Evolutionary conservation across 2,888 invertebrate species (phyloP).

Genomic region (Amaurobius ferox): DNA sequence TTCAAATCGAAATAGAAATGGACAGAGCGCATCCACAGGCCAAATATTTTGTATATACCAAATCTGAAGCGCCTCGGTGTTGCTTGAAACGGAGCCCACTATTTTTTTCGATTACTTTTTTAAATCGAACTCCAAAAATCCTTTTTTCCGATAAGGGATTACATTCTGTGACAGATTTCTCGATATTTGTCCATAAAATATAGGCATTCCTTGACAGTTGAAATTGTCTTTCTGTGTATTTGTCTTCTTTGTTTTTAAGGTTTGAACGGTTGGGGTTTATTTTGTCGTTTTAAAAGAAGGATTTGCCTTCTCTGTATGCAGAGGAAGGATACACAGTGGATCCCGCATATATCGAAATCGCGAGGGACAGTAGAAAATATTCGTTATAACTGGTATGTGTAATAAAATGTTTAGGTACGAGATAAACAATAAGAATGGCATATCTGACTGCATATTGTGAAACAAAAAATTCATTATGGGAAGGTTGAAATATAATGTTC

Average conservation of each 20-base stretch:
- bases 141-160: not conserved
- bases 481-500: too few relatives aligned
- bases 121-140: not conserved
- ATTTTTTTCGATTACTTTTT: not conserved
- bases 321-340: too few relatives aligned
- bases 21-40: not conserved
- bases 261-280: not conserved
- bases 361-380: too few relatives aligned
- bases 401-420: too few relatives aligned
- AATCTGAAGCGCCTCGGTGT: not conserved
- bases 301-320: too few relatives aligned
- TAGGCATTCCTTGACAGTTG: not conserved
- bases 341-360: too few relatives aligned
- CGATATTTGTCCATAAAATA: conserved; percentile 5
- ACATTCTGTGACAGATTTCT: not conserved
- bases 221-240: conserved; percentile 4
- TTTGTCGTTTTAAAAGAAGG: too few relatives aligned
- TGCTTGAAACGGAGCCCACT: not conserved
- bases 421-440: too few relatives aligned
- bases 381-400: too few relatives aligned
- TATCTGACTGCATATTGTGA: too few relatives aligned
- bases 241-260: not conserved
- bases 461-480: too few relatives aligned
- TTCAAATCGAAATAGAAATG: not conserved
- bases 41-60: not conserved